Conservation (phyloP, 2,888 invertebrate genomes). For the Eristalinus aeneus region DNA sequence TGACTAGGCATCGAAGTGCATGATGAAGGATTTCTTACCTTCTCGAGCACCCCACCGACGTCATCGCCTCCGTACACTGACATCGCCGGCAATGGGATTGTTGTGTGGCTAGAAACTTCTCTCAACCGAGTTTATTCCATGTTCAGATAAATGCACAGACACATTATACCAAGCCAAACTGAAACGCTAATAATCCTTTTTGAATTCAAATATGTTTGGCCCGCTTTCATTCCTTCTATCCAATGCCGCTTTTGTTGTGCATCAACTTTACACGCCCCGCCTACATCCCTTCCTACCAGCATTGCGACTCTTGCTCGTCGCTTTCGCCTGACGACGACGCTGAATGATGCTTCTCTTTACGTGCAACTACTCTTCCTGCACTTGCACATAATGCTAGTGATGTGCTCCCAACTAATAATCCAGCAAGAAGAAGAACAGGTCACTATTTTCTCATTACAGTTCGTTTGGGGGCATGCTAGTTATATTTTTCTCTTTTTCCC, state of each 20-base stretch:
- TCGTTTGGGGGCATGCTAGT: conserved; percentile 30
- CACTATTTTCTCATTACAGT: conserved; percentile 67
- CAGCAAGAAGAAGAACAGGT: conserved; percentile 53
- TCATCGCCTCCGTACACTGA: not conserved
- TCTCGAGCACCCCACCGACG: not conserved
- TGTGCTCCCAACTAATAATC: conserved; percentile 57
- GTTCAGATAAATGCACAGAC: conserved; percentile 28
- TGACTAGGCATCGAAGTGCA: conserved; percentile 37
- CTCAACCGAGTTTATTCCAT: conserved; percentile 26
- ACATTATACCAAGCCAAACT: conserved; percentile 44
- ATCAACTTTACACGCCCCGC: not conserved
- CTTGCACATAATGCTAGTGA: conserved; percentile 35
- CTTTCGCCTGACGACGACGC: conserved; percentile 26
- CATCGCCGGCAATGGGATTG: conserved; percentile 1
- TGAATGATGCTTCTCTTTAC: conserved; percentile 36
- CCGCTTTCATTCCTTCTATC: conserved; percentile 32
- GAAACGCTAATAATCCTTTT: conserved; percentile 61
- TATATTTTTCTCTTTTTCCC: conserved; percentile 4
- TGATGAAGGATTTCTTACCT: conserved; percentile 16
- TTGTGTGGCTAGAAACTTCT: conserved; percentile 34
- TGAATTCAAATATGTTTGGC: conserved; percentile 55
- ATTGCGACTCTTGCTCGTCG: not conserved
- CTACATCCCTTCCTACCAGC: not conserved
- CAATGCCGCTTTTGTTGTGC: conserved; percentile 18
- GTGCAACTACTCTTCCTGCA: conserved; percentile 21